Evolutionary conservation across 1,140 invertebrate genomes (phyloP), one percentile per base, ranked within the genome.

Genomic region (Platyura marginata): DNA sequence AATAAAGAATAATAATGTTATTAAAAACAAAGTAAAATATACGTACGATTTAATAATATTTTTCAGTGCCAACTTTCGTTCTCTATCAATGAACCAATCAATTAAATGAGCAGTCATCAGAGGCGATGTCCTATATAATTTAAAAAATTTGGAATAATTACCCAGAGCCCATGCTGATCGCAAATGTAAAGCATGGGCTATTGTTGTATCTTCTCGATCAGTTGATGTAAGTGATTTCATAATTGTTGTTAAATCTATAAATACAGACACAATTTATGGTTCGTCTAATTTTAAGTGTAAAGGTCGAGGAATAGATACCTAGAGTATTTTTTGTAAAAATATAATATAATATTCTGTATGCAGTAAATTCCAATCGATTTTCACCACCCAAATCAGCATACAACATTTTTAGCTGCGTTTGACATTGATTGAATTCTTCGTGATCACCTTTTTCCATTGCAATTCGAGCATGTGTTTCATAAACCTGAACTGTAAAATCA

Each of bases 391-490:
- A 60, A 55, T 86, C 81, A 44, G 71, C 60, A 61, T 94, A 97
- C 9, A 98, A 68, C 69, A 89, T 82, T 69, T 88, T 87, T 21
- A 98, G 66, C 66, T 98, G 94, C 32, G 91, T 94, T 66, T 98
- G 94, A 62, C 94, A 98, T 59, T 98, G 94, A 69, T 98, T 98
- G 57, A 97, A 98, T 62, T 98, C 94, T 61, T 94, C 91, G 62
- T 95, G 90, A 59, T 98, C 94, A 35, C 88, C 86, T 64, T 91
- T 94, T 61, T 98, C 93, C 57, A 98, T 69, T 41, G 93, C 93
- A 56, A 98, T 91, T 43, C 91, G 70, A 9, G 91, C 94, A 71
- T 98, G 94, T 2, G 90, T 96, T 70, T 98, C 94, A 67, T 98
- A 98, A 10, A 98, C 95, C 55, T 87, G 71, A 18, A 97, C 81